Evolutionary conservation across 2,113 vertebrate genomes (phyloP).

Genomic region (Sorex fumeus): DNA sequence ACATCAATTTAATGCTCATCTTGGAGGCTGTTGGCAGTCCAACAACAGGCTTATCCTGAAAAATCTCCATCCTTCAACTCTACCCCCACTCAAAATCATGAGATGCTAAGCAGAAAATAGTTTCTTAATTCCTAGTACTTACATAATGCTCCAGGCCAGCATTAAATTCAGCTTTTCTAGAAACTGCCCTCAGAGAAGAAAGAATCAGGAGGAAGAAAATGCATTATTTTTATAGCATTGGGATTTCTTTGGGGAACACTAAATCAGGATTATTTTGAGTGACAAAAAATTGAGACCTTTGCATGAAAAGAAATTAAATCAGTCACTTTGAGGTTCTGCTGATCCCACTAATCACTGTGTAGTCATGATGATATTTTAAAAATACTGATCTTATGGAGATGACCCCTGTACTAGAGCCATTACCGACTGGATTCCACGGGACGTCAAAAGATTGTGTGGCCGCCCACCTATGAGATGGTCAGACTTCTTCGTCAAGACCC

Average conservation of each 20-base stretch:
- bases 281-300: slow-evolving; percentile 45
- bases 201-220: not conserved
- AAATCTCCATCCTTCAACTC: not conserved
- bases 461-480: too few relatives aligned
- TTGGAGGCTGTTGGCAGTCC: rapidly evolving
- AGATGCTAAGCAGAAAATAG: slow-evolving; percentile 12
- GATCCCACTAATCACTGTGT: not conserved
- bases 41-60: not conserved
- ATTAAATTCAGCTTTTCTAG: not conserved
- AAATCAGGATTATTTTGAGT: not conserved
- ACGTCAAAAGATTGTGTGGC: too few relatives aligned
- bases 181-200: not conserved
- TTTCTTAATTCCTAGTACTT: not conserved
- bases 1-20: not conserved
- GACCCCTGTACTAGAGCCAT: too few relatives aligned
- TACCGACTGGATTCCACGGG: too few relatives aligned
- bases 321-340: not conserved
- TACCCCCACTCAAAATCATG: not conserved
- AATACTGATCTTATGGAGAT: too few relatives aligned
- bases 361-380: too few relatives aligned
- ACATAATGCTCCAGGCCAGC: not conserved
- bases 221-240: not conserved
- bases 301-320: not conserved
- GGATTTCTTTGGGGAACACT: not conserved
- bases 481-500: too few relatives aligned